phyloP scores from a whole-genome alignment of 2,797 vertebrate genomes.

The Parauchenoglanis ngamensis region DNA sequence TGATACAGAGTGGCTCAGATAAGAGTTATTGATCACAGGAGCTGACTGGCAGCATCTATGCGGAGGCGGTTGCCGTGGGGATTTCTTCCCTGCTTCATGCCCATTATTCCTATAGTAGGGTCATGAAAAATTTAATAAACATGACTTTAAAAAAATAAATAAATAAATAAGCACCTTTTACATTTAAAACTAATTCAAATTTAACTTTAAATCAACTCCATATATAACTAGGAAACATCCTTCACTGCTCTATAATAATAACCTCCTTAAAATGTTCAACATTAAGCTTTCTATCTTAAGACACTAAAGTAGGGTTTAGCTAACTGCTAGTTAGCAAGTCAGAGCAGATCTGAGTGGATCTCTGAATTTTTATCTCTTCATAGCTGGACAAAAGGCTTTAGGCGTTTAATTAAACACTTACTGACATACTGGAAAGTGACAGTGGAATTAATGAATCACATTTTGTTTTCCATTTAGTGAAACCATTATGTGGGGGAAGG shows the following conservation, averaged over 20 bases:
- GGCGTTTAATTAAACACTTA: slow-evolving; percentile 7
- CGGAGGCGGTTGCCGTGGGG: not conserved
- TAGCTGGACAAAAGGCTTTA: not conserved
- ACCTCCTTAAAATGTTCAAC: not conserved
- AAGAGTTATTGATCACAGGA: slow-evolving; percentile 42
- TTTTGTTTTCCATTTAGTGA: not conserved
- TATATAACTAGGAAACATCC: not conserved
- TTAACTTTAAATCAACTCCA: not conserved
- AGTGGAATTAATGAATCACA: not conserved
- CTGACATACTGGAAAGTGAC: too few relatives aligned
- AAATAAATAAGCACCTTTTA: not conserved
- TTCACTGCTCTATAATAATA: not conserved
- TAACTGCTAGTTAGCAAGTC: not conserved
- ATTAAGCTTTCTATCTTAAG: not conserved
- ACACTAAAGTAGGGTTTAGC: not conserved
- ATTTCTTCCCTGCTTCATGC: not conserved
- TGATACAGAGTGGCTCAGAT: slow-evolving; percentile 28
- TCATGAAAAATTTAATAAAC: not conserved
- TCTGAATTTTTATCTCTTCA: not conserved
- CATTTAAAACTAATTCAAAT: not conserved
- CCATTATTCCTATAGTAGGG: not conserved
- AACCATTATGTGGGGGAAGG: not conserved
- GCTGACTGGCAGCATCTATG: slow-evolving; percentile 21
- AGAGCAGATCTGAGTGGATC: not conserved
- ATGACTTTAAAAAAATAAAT: not conserved